Base-by-base conservation (phyloP, 1,140 invertebrate species). In the Holcopasites calliopsidis region DNA sequence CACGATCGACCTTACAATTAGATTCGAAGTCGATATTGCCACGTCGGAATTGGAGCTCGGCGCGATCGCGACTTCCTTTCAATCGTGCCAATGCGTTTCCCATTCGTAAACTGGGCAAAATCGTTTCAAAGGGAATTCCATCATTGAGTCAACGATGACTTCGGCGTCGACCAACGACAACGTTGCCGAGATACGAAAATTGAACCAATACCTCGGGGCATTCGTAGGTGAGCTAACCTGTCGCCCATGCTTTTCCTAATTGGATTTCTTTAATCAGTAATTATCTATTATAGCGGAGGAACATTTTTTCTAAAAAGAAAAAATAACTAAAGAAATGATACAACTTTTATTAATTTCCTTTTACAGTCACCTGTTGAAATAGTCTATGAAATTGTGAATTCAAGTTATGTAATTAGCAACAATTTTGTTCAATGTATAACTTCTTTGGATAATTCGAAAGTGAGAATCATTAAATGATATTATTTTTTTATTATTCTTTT, bases 191-290 rank as follows among this genome's bases (percentile, higher is more conserved):
- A 55, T 73, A n/a, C 54, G 55, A n/a, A 88, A 77, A 82, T 84
- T 87, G 69, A 88, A 88, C 78, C 89, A 90, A 78, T 86, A 89
- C 35, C 13, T 89, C 35, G 86, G 84, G 18, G 84, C 87, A 23
- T 79, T 89, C 52, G 72, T 88, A 33, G 86, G 89, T 90, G 81
- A 85, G 82, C 68, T 40, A 70, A 76, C 64, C 55, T 35, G 26
- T 33, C 26, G 13, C n/a, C 11, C 26, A 13, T 50, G 38, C 40
- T 28, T 21, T 10, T 1, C 3, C 21, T 38, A 8, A 49, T 72
- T 38, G n/a, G 49, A 64, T 8, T 44, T 44, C n/a, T 18, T n/a
- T 3, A 18, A 16, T 23, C 11, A 5, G 16, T n/a, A 47, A 47
- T 16, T 18, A n/a, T n/a, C n/a, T n/a, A n/a, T n/a, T n/a, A n/a